Evolutionary conservation across 2,888 invertebrate genomes (phyloP), one percentile per base, ranked within the genome.

Genomic region (Biston stratarius): DNA sequence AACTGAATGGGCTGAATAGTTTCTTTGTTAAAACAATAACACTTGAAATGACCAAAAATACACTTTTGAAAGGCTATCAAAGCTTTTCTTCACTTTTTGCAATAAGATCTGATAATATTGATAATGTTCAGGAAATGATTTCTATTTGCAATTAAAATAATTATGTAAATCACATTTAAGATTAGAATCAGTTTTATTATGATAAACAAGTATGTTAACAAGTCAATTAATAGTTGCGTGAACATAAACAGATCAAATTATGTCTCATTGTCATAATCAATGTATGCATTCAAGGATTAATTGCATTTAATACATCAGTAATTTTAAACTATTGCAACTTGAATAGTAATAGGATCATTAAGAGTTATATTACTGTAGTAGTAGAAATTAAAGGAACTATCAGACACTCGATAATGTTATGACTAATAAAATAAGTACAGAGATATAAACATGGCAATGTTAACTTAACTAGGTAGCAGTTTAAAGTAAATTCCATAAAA

Each of bases 241-340:
- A 33, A 44, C 48, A 59, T 59, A 67, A 52, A 67, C 24, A 61
- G 40, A 56, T 61, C 56, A 33, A 36, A 66, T 61, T 66, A 61
- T 57, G 65, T 61, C 65, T 51, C 51, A 61, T 49, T 66, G 44
- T 47, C 49, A 55, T 60, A 65, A 65, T 65, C 49, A 44, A 60
- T 60, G 48, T 48, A 44, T 42, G 3, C 55, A 34, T 40, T 66
- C 52, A 66, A 61, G 61, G 34, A 55, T 45, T 61, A 24, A 65
- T 52, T 44, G 12, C 51, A 47, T 47, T 47, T 47, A 47, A 47
- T 12, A 6, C 12, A 44, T 10, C 24, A 59, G 49, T 40, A 42
- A 7, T 47, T 61, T 52, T 53, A 12, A 52, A 48, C 56, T 33
- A 42, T n/a, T 47, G n/a, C 45, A 48, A 40, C 7, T 34, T 34